phyloP scores from a whole-genome alignment of 2,113 vertebrate genomes.

The Dinomys branickii region DNA sequence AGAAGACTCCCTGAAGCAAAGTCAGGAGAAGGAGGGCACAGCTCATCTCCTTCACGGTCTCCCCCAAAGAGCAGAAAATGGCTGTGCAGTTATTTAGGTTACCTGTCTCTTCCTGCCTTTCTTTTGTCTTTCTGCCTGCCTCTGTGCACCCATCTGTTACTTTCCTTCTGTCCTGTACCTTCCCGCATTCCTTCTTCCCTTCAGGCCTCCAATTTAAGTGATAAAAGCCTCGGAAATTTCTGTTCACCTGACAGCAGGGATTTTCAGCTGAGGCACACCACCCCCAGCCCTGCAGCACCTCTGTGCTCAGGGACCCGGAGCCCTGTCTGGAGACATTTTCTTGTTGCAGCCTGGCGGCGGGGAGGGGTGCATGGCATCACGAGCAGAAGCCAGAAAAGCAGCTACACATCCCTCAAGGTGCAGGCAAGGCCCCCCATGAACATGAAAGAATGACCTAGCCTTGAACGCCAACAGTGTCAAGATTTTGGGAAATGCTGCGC shows the following conservation, averaged over 20 bases:
- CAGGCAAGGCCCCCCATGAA: accelerated
- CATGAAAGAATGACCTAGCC: background rate
- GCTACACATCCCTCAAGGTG: background rate
- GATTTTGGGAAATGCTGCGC: background rate
- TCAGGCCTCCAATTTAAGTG: background rate
- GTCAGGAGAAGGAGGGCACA: background rate
- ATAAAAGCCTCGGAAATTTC: background rate
- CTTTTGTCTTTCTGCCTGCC: background rate
- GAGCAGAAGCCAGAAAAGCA: background rate
- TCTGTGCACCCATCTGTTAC: accelerated
- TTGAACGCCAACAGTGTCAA: background rate
- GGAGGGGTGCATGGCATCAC: background rate
- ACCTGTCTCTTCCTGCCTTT: background rate
- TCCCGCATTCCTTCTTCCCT: background rate
- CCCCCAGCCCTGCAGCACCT: background rate
- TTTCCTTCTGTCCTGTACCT: background rate
- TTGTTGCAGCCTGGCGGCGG: accelerated
- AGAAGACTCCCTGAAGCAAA: accelerated
- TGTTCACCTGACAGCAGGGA: background rate
- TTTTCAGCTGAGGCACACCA: background rate
- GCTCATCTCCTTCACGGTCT: background rate
- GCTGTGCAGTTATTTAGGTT: background rate
- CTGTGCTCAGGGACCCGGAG: background rate
- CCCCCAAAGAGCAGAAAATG: background rate
- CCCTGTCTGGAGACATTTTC: background rate